Evolutionary conservation across 2,888 invertebrate species (phyloP).

Genomic region (Sinodicranocentrus sp.): DNA sequence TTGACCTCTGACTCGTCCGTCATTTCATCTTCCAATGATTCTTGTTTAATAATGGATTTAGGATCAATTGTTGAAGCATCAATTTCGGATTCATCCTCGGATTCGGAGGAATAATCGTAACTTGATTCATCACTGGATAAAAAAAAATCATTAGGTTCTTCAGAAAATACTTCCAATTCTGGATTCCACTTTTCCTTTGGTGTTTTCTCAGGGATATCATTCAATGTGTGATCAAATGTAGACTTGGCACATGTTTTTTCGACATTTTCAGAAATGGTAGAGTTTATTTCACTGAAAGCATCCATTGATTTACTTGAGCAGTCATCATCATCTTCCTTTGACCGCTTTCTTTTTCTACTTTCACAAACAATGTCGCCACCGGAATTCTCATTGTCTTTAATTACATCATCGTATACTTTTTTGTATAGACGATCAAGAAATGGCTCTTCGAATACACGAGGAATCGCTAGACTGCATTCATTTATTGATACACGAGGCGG

Average conservation of each 20-base stretch:
- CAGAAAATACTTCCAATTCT: background rate
- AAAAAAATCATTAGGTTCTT: slow-evolving; percentile 51
- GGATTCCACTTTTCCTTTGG: no score
- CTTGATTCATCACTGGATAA: slow-evolving; percentile 36
- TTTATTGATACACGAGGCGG: slow-evolving; percentile 22
- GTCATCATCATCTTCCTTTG: background rate
- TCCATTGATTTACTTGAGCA: no score
- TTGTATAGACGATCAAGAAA: slow-evolving; percentile 20
- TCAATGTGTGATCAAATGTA: no score
- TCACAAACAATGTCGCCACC: background rate
- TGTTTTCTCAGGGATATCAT: no score
- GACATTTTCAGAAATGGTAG: no score
- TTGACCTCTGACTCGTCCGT: background rate
- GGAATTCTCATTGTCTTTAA: background rate
- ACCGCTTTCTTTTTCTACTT: slow-evolving; percentile 30
- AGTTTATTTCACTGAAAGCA: no score
- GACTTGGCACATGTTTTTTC: no score
- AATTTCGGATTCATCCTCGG: background rate
- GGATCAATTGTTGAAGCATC: background rate
- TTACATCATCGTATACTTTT: background rate
- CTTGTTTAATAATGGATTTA: background rate
- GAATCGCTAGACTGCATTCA: slow-evolving; percentile 12
- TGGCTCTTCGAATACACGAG: slow-evolving; percentile 10
- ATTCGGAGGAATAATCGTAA: slow-evolving; percentile 24
- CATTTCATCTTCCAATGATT: background rate